Conservation (phyloP, 2,888 invertebrate species). For the Erebia ligea region DNA sequence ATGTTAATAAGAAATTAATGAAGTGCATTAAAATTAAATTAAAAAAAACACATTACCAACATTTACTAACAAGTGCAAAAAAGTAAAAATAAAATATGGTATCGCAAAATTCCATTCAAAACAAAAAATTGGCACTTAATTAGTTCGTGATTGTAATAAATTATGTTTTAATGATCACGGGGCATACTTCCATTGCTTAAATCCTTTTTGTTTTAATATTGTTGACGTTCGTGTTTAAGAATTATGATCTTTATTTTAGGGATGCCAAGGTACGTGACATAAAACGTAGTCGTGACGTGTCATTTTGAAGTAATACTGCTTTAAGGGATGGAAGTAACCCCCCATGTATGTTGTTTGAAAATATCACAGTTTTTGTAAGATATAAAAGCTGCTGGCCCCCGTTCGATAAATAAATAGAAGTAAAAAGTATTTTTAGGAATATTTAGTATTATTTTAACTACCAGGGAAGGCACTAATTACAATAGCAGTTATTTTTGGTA, state of each 20-base stretch:
- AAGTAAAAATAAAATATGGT: constrained; percentile 58
- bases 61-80: constrained; percentile 59
- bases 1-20: constrained; percentile 64
- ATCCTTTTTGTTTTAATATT: too few species aligned
- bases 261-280: too few species aligned
- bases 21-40: constrained; percentile 55
- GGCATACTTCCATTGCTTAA: too few species aligned
- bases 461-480: constrained; percentile 38
- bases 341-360: constrained; percentile 44
- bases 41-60: constrained; percentile 58
- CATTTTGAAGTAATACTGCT: too few species aligned
- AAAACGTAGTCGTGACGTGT: too few species aligned
- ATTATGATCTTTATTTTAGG: too few species aligned
- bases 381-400: constrained; percentile 54
- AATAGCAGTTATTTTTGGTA: constrained; percentile 56
- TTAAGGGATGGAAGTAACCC: too few species aligned
- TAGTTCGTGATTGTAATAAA: constrained; percentile 37
- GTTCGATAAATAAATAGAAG: constrained; percentile 34
- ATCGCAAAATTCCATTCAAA: constrained; percentile 62
- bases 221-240: too few species aligned
- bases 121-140: constrained; percentile 68
- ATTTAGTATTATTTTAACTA: constrained; percentile 40
- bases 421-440: constrained; percentile 40
- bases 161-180: constrained; percentile 39
- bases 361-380: constrained; percentile 68